These are phyloP conservation scores for Oenanthe oenanthe DNA, from an alignment of 2,113 vertebrate species.

Conservation along the genomic window DNA sequence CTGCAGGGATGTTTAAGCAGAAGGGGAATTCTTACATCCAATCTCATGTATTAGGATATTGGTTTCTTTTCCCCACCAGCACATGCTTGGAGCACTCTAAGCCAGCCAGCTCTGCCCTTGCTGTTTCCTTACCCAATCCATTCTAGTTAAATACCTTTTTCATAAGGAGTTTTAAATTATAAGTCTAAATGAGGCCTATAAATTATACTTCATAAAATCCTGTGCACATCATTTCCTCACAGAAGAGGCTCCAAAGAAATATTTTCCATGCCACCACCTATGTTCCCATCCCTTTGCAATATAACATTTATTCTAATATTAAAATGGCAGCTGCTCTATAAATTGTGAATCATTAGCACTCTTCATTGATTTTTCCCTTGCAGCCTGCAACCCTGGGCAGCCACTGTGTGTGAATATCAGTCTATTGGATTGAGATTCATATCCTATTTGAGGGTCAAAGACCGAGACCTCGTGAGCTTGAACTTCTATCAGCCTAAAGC, in stretches of 20 bases:
- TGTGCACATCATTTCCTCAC: slow-evolving; percentile 74
- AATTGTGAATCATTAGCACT: slow-evolving; percentile 89
- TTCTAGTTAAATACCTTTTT: slow-evolving; percentile 78
- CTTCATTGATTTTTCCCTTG: slow-evolving; percentile 81
- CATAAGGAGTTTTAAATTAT: slow-evolving; percentile 81
- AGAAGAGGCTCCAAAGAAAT: slow-evolving; percentile 81
- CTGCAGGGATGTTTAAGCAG: background rate
- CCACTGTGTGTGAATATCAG: slow-evolving; percentile 68
- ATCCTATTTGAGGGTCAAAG: slow-evolving; percentile 98
- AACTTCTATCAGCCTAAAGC: slow-evolving; percentile 81
- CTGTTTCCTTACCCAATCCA: slow-evolving; percentile 37
- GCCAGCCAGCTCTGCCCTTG: slow-evolving; percentile 34
- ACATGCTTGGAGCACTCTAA: background rate
- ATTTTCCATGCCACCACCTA: slow-evolving; percentile 77
- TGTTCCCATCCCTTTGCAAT: slow-evolving; percentile 72
- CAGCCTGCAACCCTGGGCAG: slow-evolving; percentile 61
- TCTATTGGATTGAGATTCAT: slow-evolving; percentile 99
- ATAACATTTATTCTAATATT: slow-evolving; percentile 89
- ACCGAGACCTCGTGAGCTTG: slow-evolving; percentile 81
- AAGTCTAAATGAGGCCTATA: slow-evolving; percentile 81
- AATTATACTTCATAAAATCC: slow-evolving; percentile 82
- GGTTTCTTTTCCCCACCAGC: background rate
- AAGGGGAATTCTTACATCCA: background rate
- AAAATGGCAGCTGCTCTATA: slow-evolving; percentile 89
- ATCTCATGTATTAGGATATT: background rate